Base-by-base conservation (phyloP, 2,888 invertebrate genomes). In the Tenthredo scrophulariae region DNA sequence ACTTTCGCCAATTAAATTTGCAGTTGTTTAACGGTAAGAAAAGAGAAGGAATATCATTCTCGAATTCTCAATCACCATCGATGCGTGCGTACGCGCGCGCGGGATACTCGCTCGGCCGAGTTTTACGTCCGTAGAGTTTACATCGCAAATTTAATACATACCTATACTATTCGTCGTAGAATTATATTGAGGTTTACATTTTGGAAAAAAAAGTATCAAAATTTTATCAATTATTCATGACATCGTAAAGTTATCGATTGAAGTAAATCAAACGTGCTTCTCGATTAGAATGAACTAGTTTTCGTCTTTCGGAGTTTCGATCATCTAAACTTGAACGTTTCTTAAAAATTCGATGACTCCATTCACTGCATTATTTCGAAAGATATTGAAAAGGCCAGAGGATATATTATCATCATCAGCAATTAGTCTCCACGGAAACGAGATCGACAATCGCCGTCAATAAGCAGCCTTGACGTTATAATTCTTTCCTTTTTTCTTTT, bases 1-100 rank as follows among this genome's bases (percentile, higher is more conserved):
- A 91, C 91, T 91, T 90, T 90, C 90, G 90, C 90, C 89, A 91
- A 91, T 90, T 90, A 90, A 91, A 87, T 86, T 89, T 88, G 87
- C 86, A 88, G 88, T 89, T 89, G 86, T 90, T 89, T 62, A 77
- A 62, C 80, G 22, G 43, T 37, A 74, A 74, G 74, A 74, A 74
- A 74, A 74, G 74, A 74, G 74, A 74, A 43, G 40, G 74, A 74
- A 72, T 70, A 70, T 70, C 43, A 43, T 43, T 43, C 70, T 70
- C 70, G 37, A 70, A 70, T 70, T 70, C 70, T 70, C 70, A 70
- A 70, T 70, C 70, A 70, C 37, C 70, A 70, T 70, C 70, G 70
- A 70, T 37, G 70, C 70, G 70, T 70, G 70, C 26, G 33, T 10
- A 67, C 9, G 1, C 26, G 29, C 33, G 37, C 74, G 74, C 74